Conservation (phyloP, 2,888 invertebrate genomes). For the Neuroscelio doddi region DNA sequence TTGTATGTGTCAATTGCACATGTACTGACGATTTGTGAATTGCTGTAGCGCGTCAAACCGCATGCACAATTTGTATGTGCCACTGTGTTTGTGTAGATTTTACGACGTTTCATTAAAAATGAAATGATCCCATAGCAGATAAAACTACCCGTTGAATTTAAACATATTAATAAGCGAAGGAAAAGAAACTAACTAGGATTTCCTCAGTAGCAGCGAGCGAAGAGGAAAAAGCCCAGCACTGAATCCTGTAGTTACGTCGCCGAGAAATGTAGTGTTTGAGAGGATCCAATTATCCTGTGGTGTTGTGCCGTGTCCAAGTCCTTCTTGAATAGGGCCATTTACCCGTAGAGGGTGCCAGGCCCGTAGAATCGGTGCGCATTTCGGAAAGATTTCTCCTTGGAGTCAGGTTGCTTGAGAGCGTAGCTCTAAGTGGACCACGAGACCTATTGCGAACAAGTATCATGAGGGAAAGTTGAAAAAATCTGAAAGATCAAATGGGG, state of each 20-base stretch:
- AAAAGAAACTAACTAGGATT: no score
- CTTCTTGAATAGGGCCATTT: constrained; percentile 74
- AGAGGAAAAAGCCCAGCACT: constrained; percentile 78
- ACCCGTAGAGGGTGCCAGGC: constrained; percentile 76
- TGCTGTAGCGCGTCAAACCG: no score
- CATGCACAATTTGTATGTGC: no score
- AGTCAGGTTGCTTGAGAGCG: constrained; percentile 77
- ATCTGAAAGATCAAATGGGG: no score
- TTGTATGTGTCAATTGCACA: no score
- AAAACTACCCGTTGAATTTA: constrained; percentile 72
- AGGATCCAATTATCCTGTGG: constrained; percentile 66
- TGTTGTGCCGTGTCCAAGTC: constrained; percentile 70
- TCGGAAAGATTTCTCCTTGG: constrained; percentile 74
- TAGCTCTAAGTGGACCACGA: constrained; percentile 75
- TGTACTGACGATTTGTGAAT: no score
- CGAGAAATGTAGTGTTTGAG: no score
- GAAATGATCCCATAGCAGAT: constrained; percentile 72
- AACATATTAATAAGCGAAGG: no score
- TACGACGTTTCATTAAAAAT: no score
- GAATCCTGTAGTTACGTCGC: constrained; percentile 75
- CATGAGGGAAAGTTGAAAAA: constrained; percentile 83
- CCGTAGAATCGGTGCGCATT: constrained; percentile 73
- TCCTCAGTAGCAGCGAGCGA: constrained; percentile 79
- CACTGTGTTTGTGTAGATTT: no score
- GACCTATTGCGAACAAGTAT: constrained; percentile 79